Evolutionary conservation across 2,113 vertebrate species (phyloP), one percentile per base, ranked within the genome.

Genomic region (Furnarius figulus): DNA sequence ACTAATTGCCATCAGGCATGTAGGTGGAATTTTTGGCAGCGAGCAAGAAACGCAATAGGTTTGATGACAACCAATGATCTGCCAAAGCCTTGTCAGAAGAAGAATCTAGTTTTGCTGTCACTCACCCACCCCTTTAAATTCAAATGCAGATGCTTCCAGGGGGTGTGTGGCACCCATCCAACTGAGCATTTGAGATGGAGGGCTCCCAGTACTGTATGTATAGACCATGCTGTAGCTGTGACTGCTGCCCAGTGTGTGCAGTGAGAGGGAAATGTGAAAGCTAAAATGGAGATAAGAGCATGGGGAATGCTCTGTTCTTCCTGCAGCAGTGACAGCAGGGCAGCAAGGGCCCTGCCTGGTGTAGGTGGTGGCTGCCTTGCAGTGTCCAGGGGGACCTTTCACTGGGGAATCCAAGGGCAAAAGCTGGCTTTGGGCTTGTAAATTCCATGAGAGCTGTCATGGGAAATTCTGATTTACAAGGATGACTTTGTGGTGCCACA

Each of bases 1-100:
- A 98, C 95, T 98, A 98, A 98, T 98, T 98, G 98, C 98, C 98
- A 98, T 98, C 97, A 98, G 98, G 98, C 97, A 97, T 97, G 98
- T 98, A 98, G 98, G 98, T 98, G 98, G 98, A 97, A 98, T 97
- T 98, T 96, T 96, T 98, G 98, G 98, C 98, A 98, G 97, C 49
- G 95, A 98, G 92, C 96, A 96, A 97, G 97, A 97, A 97, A 98
- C 53, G 98, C 95, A 98, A 98, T 98, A 97, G 98, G 97, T 98
- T 98, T 98, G 97, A 98, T 98, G 98, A 98, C 97, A 98, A 96
- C 97, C 97, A 98, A 97, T 97, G 98, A 98, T 98, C 97, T 98
- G 98, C 98, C 98, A 98, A 98, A 98, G 96, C 96, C 97, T 97
- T 98, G 98, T 98, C 97, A 98, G 96, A 97, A 98, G 97, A 87